A percentile compares a stretch with the other conserved stretches of the same genome.
Evolutionary conservation across 2,888 invertebrate species (phyloP).

Genomic region (Lysandra coridon): DNA sequence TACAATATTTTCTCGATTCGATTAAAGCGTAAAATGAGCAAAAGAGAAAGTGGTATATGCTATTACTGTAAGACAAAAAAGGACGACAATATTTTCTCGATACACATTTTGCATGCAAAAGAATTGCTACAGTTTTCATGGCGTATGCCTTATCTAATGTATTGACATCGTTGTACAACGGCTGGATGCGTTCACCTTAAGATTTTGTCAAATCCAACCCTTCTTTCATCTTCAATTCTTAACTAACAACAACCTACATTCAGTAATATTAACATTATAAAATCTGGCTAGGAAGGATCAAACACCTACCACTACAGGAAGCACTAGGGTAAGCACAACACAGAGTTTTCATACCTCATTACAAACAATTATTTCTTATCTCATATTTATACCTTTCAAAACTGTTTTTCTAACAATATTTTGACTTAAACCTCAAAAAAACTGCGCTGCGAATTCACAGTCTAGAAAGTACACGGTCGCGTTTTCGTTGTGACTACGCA

Average conservation of each 20-base stretch:
- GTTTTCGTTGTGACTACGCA: not conserved
- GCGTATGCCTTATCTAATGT: too few relatives aligned
- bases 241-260: conserved; percentile 9
- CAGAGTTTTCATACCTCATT: conserved; percentile 51
- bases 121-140: too few relatives aligned
- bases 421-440: not conserved
- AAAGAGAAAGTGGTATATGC: too few relatives aligned
- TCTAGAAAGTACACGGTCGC: not conserved
- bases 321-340: conserved; percentile 74
- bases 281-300: conserved; percentile 30
- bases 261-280: conserved; percentile 19
- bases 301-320: conserved; percentile 54
- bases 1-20: too few relatives aligned
- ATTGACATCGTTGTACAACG: too few relatives aligned
- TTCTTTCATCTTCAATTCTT: not conserved
- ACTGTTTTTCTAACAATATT: not conserved
- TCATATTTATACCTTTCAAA: not conserved
- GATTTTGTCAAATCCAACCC: not conserved
- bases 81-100: too few relatives aligned
- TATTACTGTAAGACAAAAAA: too few relatives aligned
- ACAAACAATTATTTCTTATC: conserved; percentile 6
- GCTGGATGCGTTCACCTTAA: not conserved
- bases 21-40: too few relatives aligned
- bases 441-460: not conserved
- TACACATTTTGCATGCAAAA: too few relatives aligned